Base-by-base conservation (phyloP, 2,113 vertebrate genomes). In the Microtus pennsylvanicus region DNA sequence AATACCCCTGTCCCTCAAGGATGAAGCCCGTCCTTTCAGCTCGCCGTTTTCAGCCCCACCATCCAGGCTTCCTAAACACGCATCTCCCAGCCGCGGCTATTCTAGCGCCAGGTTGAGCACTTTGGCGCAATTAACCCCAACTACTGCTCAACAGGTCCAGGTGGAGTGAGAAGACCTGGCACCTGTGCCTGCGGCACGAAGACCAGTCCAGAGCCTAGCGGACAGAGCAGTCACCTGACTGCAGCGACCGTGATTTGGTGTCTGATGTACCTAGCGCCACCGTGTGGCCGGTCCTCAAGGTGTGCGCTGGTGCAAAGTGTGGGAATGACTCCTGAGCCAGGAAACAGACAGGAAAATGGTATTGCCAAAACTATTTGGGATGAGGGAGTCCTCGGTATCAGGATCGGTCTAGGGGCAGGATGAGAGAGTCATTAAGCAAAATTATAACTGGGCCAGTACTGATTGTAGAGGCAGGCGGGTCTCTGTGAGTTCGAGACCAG, bases 331-430 rank as follows among this genome's bases (percentile, higher is more conserved):
- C 77, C 72, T 7, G 0, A 24, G 67, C 52, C 8, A 1, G 67
- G 7, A 2, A n/a, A 16, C 13, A 7, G 30, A 24, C 17, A 0
- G 10, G 16, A 16, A n/a, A 35, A 52, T 4, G 10, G 24, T 2
- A 17, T 50, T 69, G 52, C 58, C 63, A 7, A 76, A 2, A 3
- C 3, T 10, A 61, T 58, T 75, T 24, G 4, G 69, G 82, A 38
- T 7, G 30, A 70, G 86, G 87, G 16, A 24, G 35, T 16, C 14
- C 42, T 89, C 9, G 22, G 0, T 8, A 7, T 13, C 10, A 33
- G 76, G 28, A 38, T 8, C 7, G 5, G 42, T 38, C 63, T 45
- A 22, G 91, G 80, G 30, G 12, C 22, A 26, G 78, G 35, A 72
- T 58, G 70, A 58, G 24, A 58, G 50, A 38, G 50, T 24, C 35